These are phyloP conservation scores for Poecile montanus DNA, from an alignment of 2,797 vertebrate genomes.

Conservation along the genomic window DNA sequence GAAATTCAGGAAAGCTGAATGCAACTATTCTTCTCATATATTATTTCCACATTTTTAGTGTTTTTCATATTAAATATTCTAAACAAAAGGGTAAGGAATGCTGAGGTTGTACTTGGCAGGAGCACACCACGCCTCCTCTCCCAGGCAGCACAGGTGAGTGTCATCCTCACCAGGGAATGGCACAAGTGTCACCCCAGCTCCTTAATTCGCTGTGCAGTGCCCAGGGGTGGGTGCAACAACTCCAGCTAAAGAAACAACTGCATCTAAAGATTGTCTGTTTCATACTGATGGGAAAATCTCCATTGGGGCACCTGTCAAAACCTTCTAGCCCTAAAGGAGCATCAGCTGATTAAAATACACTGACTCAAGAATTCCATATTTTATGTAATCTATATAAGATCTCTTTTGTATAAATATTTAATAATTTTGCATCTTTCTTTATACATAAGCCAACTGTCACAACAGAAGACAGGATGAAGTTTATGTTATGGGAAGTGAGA, in stretches of 20 bases:
- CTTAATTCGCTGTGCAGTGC: not conserved
- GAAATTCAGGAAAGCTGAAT: not conserved
- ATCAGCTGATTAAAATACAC: not conserved
- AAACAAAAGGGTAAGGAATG: not conserved
- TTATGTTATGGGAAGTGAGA: not conserved
- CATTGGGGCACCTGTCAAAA: not conserved
- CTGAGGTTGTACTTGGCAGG: not conserved
- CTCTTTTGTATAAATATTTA: not conserved
- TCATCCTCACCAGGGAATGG: not conserved
- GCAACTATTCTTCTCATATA: not conserved
- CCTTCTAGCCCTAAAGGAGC: not conserved
- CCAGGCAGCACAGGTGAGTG: not conserved
- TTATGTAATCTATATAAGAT: not conserved
- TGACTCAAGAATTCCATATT: not conserved
- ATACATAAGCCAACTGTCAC: not conserved
- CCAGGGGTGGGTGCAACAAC: not conserved
- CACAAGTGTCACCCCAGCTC: not conserved
- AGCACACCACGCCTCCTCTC: fast-evolving
- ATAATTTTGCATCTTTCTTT: not conserved
- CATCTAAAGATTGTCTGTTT: not conserved
- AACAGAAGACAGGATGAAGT: not conserved
- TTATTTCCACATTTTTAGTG: not conserved
- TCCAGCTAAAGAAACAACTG: not conserved
- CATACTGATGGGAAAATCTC: not conserved
- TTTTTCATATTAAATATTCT: not conserved